Base-by-base conservation (phyloP, 2,797 vertebrate species). In the Bryconaethiops microstoma region DNA sequence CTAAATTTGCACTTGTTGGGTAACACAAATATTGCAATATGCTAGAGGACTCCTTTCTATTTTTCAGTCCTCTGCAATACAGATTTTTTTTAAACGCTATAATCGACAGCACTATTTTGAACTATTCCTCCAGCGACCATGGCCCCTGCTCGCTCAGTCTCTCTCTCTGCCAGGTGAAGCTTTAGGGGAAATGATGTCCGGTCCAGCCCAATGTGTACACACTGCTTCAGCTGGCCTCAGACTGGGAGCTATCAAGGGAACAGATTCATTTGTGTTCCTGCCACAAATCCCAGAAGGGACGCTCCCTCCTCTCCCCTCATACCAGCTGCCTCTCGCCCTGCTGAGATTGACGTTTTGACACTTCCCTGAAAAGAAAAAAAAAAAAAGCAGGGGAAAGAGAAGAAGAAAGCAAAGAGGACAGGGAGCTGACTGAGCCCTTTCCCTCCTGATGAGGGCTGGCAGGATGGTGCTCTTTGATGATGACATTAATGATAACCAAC, bases 401-500 rank as follows among this genome's bases (percentile, higher is more conserved):
- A 74, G 77, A 83, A 73, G 55, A 42, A 73, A 29, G 63, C 35
- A 65, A 75, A 73, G 62, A 40, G 65, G 55, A 50, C 40, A 71
- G 69, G 67, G 52, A 79, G 69, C 16, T 4, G 45, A 82, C 76
- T 78, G 91, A 92, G 90, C 93, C 78, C 70, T 85, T 91, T 90
- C 89, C 65, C 48, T 74, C 60, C 77, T 92, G 90, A 92, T 54
- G 86, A 86, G 87, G 87, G 87, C 86, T 89, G 88, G 73, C 84
- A 71, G 54, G 78, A 81, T 59, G 60, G 64, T 60, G 79, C 79
- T 67, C 79, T 80, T 74, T 63, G 86, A 85, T 84, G 13, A 82
- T 90, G 88, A 93, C 90, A 89, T 85, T 92, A 92, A 94, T 91
- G 90, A 93, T 89, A 90, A 91, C 84, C 87, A 91, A 90, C 91